These are phyloP conservation scores for Tyto alba DNA, from an alignment of 2,113 vertebrate genomes.

Conservation along the genomic window DNA sequence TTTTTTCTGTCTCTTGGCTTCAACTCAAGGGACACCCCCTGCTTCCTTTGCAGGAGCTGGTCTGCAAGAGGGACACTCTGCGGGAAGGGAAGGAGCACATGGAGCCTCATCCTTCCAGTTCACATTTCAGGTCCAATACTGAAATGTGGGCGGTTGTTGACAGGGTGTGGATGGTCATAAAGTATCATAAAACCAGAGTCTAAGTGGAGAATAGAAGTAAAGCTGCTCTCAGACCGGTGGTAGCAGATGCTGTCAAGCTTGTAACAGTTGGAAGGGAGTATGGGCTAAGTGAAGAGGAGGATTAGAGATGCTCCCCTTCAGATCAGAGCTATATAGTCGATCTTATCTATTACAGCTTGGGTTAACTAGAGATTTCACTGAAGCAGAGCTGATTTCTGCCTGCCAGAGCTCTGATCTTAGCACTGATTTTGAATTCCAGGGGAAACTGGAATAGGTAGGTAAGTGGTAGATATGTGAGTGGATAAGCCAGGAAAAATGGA, in stretches of 20 bases:
- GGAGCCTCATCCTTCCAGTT: background rate
- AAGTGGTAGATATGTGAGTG: background rate
- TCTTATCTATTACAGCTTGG: background rate
- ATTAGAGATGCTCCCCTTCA: background rate
- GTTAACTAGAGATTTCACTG: background rate
- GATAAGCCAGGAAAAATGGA: background rate
- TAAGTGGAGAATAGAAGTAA: background rate
- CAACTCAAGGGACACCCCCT: background rate
- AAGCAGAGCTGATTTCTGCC: background rate
- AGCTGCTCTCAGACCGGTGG: background rate
- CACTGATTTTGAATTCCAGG: background rate
- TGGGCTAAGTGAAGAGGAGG: background rate
- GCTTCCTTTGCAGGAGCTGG: background rate
- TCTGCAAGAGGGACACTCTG: background rate
- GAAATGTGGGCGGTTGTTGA: fast-evolving
- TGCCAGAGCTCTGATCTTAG: background rate
- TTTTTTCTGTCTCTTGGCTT: background rate
- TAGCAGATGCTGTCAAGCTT: background rate
- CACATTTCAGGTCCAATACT: background rate
- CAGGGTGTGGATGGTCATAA: background rate
- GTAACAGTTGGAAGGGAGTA: background rate
- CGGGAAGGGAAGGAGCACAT: background rate
- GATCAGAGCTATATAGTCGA: background rate
- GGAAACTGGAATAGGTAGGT: background rate
- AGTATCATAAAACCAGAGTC: background rate